phyloP scores from a whole-genome alignment of 2,797 vertebrate species.

The Acanthurus lineatus region DNA sequence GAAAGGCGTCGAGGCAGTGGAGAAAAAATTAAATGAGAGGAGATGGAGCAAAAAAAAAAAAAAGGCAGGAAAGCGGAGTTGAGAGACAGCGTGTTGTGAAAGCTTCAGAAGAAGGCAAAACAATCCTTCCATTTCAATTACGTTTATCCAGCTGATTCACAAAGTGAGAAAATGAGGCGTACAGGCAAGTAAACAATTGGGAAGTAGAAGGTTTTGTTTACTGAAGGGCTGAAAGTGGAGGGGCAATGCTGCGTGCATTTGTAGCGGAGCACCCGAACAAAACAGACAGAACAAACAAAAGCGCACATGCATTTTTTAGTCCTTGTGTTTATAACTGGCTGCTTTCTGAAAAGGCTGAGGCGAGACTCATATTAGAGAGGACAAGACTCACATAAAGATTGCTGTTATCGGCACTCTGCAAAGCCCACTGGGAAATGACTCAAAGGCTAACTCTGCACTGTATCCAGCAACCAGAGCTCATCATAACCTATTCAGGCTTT shows the following conservation, averaged over 20 bases:
- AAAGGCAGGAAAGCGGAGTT: not conserved
- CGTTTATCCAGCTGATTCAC: conserved; percentile 20
- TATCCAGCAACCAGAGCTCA: conserved; percentile 42
- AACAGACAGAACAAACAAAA: conserved; percentile 63
- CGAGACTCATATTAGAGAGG: conserved; percentile 32
- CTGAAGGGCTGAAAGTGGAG: conserved; percentile 25
- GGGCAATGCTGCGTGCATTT: conserved; percentile 35
- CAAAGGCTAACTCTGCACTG: conserved; percentile 42
- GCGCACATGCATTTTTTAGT: conserved; percentile 65
- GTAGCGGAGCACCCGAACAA: conserved; percentile 51
- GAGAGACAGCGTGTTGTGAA: conserved; percentile 20
- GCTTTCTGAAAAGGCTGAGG: conserved; percentile 27
- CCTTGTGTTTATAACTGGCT: conserved; percentile 39
- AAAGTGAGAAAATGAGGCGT: conserved; percentile 51
- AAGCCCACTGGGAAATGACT: conserved; percentile 50
- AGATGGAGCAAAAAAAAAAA: conserved; percentile 23
- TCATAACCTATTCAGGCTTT: conserved; percentile 53
- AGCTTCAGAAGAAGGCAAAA: conserved; percentile 26
- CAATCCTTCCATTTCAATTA: conserved; percentile 27
- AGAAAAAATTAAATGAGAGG: conserved; percentile 34
- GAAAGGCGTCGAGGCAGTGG: conserved; percentile 10
- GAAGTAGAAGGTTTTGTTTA: conserved; percentile 52
- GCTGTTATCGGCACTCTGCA: conserved; percentile 58
- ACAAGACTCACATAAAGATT: conserved; percentile 50
- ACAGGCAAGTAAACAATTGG: conserved; percentile 34